Evolutionary conservation across 2,797 vertebrate species (phyloP).

Genomic region (Smutsia temminckii): DNA sequence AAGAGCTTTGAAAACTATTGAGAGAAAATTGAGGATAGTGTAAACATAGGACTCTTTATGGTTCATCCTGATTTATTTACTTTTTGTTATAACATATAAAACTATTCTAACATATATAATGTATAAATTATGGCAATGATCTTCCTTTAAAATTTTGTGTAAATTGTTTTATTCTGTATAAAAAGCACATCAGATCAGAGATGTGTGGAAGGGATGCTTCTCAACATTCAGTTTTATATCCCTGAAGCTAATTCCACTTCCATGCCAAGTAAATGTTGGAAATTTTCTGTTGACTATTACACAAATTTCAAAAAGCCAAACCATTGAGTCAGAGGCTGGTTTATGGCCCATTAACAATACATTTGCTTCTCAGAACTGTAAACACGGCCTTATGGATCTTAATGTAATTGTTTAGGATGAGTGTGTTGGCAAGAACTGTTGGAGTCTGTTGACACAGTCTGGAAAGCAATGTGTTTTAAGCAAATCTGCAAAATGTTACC

Average conservation of each 20-base stretch:
- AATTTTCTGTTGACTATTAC: conserved; percentile 65
- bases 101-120: background rate
- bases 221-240: conserved; percentile 67
- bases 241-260: conserved; percentile 62
- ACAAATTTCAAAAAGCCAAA: conserved; percentile 76
- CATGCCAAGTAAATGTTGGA: conserved; percentile 73
- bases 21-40: conserved; percentile 12
- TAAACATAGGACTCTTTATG: conserved; percentile 27
- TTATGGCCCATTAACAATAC: conserved; percentile 74
- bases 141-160: conserved; percentile 40
- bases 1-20: conserved; percentile 42
- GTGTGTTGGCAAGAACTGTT: conserved; percentile 73
- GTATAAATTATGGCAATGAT: conserved; percentile 33
- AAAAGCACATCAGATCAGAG: conserved; percentile 55
- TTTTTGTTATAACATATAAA: conserved; percentile 56
- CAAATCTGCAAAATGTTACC: conserved; percentile 79
- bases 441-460: conserved; percentile 76
- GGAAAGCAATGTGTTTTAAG: conserved; percentile 75
- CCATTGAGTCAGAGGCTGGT: conserved; percentile 70
- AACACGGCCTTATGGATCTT: conserved; percentile 75
- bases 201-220: conserved; percentile 41
- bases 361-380: conserved; percentile 74
- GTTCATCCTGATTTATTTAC: conserved; percentile 65
- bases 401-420: conserved; percentile 81
- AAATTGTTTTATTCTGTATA: conserved; percentile 51